A percentile compares a stretch with the other conserved stretches of the same genome.
Evolutionary conservation across 2,113 vertebrate genomes (phyloP).

Genomic region (Mellivora capensis): DNA sequence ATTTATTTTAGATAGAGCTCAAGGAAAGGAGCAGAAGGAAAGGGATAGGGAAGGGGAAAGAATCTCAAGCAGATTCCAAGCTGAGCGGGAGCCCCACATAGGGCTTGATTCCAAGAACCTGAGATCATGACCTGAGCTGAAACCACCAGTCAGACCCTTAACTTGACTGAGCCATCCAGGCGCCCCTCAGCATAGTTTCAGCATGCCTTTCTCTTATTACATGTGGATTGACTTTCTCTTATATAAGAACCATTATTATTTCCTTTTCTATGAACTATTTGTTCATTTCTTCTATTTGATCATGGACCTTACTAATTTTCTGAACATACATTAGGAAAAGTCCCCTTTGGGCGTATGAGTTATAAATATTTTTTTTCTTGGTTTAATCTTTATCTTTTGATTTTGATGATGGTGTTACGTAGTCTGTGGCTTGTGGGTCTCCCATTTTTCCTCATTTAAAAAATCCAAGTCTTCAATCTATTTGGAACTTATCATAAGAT

Average conservation of each 20-base stretch:
- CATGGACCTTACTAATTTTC: not conserved
- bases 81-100: not conserved
- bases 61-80: not conserved
- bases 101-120: not conserved
- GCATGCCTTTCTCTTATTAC: not conserved
- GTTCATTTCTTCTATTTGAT: not conserved
- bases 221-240: not conserved
- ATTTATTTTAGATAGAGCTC: not conserved
- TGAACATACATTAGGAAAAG: not conserved
- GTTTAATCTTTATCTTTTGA: slow-evolving; percentile 9
- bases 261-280: not conserved
- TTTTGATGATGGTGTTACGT: not conserved
- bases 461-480: not conserved
- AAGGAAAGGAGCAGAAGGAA: not conserved
- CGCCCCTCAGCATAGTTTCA: not conserved
- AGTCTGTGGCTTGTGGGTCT: not conserved
- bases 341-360: not conserved
- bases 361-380: not conserved
- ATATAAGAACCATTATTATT: not conserved
- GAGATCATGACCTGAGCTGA: not conserved
- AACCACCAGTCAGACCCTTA: not conserved
- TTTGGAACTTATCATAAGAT: not conserved
- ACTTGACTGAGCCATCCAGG: not conserved
- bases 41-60: not conserved
- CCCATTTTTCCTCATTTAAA: not conserved